These are phyloP conservation scores for Cephus cinctus DNA, from an alignment of 1,140 invertebrate species.

Conservation along the genomic window DNA sequence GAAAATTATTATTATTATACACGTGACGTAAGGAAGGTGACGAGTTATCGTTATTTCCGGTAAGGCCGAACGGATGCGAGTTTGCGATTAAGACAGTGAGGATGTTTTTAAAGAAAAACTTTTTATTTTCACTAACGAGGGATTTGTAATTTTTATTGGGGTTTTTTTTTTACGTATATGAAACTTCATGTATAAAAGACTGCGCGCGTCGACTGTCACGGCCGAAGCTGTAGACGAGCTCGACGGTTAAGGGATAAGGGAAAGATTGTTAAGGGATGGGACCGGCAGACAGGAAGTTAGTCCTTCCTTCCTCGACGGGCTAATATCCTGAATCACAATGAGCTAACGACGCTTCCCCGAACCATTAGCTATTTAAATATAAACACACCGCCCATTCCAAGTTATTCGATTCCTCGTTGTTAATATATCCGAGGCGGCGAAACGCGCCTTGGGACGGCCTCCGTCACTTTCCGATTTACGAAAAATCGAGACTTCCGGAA, in stretches of 20 bases:
- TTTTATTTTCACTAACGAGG: too few relatives aligned
- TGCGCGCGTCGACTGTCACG: not conserved
- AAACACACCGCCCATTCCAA: not conserved
- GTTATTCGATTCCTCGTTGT: too few relatives aligned
- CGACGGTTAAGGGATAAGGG: slow-evolving; percentile 6
- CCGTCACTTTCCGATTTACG: too few relatives aligned
- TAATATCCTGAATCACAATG: slow-evolving; percentile 51
- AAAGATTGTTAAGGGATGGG: slow-evolving; percentile 1
- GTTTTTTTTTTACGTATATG: not conserved
- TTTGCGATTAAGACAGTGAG: too few relatives aligned
- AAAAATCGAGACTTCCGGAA: too few relatives aligned
- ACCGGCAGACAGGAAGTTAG: slow-evolving; percentile 40
- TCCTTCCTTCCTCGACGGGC: slow-evolving; percentile 41
- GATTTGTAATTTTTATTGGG: too few relatives aligned
- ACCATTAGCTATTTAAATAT: slow-evolving; percentile 41
- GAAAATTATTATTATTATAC: slow-evolving; percentile 23
- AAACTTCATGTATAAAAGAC: not conserved
- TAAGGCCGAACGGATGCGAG: too few relatives aligned
- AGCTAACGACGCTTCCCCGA: slow-evolving; percentile 32
- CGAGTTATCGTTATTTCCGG: too few relatives aligned
- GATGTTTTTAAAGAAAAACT: too few relatives aligned
- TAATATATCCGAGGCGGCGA: too few relatives aligned
- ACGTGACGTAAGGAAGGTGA: too few relatives aligned
- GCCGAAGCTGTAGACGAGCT: slow-evolving; percentile 4
- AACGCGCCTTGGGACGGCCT: too few relatives aligned